Conservation (phyloP, 2,113 vertebrate genomes). For the Orcinus orca region DNA sequence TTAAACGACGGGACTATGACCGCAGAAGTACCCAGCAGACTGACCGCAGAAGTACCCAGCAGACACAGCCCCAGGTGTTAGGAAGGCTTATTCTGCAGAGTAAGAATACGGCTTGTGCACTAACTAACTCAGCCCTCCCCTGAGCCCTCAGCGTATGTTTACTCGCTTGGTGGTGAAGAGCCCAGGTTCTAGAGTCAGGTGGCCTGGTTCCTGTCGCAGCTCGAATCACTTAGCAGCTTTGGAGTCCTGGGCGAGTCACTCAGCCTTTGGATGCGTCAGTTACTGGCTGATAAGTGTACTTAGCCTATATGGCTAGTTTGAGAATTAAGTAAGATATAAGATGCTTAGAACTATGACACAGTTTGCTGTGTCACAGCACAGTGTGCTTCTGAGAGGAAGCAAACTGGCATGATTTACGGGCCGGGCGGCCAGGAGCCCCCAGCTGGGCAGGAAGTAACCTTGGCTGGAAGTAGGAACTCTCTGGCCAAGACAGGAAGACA, state of each 20-base stretch:
- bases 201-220: too few relatives aligned
- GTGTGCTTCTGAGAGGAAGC: background rate
- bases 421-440: background rate
- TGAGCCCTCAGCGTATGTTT: fast-evolving
- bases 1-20: background rate
- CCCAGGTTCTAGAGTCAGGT: fast-evolving
- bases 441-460: background rate
- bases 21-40: background rate
- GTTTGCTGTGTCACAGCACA: too few relatives aligned
- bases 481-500: background rate
- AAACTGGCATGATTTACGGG: background rate
- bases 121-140: background rate
- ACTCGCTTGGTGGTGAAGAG: fast-evolving
- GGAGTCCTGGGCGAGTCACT: background rate
- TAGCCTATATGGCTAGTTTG: background rate
- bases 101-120: fast-evolving
- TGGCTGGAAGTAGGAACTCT: background rate
- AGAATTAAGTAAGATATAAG: background rate
- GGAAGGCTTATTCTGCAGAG: background rate
- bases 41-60: background rate
- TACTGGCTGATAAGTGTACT: background rate
- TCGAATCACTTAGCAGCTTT: background rate
- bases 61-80: background rate
- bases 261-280: background rate
- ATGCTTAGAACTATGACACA: background rate